phyloP scores from a whole-genome alignment of 1,140 invertebrate species.

The Drosophila subpulchrella region DNA sequence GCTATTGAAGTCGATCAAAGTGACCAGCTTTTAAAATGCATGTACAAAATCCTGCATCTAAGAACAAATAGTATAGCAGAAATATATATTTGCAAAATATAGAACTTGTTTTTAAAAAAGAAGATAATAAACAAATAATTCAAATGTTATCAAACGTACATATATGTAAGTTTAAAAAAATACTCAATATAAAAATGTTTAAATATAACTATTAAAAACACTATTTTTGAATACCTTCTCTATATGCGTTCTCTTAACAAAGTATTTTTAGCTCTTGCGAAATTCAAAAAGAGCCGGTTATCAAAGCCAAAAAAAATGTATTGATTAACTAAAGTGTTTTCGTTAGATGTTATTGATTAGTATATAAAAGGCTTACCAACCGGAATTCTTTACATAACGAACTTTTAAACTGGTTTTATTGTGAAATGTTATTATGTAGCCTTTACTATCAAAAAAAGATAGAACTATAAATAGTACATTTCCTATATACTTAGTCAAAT shows the following conservation, averaged over 20 bases:
- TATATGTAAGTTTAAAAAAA: too few relatives aligned
- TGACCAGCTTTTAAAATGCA: neutral
- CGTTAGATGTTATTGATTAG: neutral
- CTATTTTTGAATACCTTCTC: neutral
- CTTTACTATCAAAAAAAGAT: neutral
- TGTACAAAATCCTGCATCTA: neutral
- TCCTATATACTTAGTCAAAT: neutral
- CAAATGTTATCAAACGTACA: too few relatives aligned
- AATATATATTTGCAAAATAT: too few relatives aligned
- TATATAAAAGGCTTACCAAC: neutral
- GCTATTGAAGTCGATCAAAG: neutral
- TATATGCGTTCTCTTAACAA: neutral
- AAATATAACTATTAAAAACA: neutral
- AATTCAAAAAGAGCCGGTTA: neutral
- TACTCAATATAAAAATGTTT: neutral
- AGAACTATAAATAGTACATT: constrained; percentile 1
- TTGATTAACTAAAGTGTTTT: neutral
- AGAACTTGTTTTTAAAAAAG: too few relatives aligned
- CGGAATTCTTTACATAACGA: neutral
- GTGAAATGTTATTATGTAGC: neutral
- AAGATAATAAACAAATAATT: too few relatives aligned
- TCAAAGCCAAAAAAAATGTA: neutral
- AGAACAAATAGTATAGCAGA: too few relatives aligned
- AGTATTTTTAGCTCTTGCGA: neutral
- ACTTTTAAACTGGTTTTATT: neutral